Evolutionary conservation across 2,888 invertebrate species (phyloP).

Genomic region (Apodemia zela): DNA sequence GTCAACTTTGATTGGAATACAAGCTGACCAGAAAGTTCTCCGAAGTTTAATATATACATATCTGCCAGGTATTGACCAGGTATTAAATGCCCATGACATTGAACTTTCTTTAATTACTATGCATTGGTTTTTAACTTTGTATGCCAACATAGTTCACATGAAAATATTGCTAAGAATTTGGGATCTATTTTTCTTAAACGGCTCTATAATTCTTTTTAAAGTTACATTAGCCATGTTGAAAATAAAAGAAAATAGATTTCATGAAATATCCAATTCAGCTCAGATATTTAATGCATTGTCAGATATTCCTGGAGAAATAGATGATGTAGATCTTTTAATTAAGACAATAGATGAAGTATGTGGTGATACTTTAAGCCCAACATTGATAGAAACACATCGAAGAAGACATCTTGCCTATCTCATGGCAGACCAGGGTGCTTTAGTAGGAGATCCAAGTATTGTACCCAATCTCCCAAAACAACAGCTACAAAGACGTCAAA

Average conservation of each 20-base stretch:
- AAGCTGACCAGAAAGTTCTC: constrained; percentile 98
- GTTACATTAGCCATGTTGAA: constrained; percentile 96
- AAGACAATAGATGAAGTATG: constrained; percentile 85
- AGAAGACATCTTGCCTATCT: constrained; percentile 95
- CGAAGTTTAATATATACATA: constrained; percentile 94
- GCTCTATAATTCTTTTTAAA: constrained; percentile 96
- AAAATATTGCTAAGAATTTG: constrained; percentile 95
- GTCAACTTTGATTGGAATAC: constrained; percentile 93
- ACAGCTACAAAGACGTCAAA: constrained; percentile 90
- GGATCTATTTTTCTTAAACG: constrained; percentile 98
- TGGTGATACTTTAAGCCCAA: constrained; percentile 90
- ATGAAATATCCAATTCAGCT: constrained; percentile 94
- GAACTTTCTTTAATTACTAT: constrained; percentile 97
- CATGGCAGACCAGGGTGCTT: constrained; percentile 97
- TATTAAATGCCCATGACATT: constrained; percentile 96
- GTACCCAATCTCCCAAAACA: constrained; percentile 96
- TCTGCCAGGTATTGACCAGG: constrained; percentile 92
- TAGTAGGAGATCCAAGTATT: constrained; percentile 94
- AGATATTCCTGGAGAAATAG: constrained; percentile 96
- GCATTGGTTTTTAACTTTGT: constrained; percentile 98
- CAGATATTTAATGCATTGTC: constrained; percentile 98
- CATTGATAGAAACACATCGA: constrained; percentile 92
- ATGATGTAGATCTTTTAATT: constrained; percentile 93
- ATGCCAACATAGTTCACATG: constrained; percentile 98
- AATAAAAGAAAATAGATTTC: constrained; percentile 87